These are phyloP conservation scores for Scylla paramamosain DNA, from an alignment of 1,140 invertebrate genomes.

Conservation along the genomic window DNA sequence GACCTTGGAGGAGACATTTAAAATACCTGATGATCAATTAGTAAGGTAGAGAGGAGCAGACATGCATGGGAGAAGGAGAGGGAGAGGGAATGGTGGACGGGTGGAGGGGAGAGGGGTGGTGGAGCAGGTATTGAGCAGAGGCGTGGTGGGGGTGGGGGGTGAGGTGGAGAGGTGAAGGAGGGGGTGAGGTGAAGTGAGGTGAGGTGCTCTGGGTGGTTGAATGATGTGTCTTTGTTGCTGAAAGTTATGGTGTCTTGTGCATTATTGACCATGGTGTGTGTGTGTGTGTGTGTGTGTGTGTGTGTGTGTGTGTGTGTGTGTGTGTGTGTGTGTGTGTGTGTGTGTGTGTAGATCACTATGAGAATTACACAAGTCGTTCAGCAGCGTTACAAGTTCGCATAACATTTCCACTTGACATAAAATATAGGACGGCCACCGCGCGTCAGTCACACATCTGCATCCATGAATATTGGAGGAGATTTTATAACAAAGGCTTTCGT, in stretches of 20 bases:
- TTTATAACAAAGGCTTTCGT: too few species aligned
- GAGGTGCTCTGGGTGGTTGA: background rate
- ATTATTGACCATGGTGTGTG: conserved; percentile 28
- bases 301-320: conserved; percentile 46
- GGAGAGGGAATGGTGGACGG: conserved; percentile 5
- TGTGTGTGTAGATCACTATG: conserved; percentile 13
- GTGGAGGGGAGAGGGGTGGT: background rate
- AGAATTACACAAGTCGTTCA: background rate
- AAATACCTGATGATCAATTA: too few species aligned
- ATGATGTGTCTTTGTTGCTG: background rate
- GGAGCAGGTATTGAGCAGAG: background rate
- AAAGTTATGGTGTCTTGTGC: conserved; percentile 7
- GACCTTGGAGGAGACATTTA: too few species aligned
- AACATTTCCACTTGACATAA: background rate
- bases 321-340: conserved; percentile 62
- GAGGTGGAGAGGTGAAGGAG: conserved; percentile 11
- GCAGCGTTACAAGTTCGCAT: background rate
- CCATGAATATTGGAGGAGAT: too few species aligned
- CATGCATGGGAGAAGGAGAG: conserved; percentile 30
- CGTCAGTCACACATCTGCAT: background rate
- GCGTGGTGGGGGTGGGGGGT: background rate
- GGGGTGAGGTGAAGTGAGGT: background rate
- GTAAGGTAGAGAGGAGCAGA: background rate
- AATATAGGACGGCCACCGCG: background rate
- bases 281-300: background rate